phyloP scores from a whole-genome alignment of 2,797 vertebrate species.

The Coreius guichenoti region DNA sequence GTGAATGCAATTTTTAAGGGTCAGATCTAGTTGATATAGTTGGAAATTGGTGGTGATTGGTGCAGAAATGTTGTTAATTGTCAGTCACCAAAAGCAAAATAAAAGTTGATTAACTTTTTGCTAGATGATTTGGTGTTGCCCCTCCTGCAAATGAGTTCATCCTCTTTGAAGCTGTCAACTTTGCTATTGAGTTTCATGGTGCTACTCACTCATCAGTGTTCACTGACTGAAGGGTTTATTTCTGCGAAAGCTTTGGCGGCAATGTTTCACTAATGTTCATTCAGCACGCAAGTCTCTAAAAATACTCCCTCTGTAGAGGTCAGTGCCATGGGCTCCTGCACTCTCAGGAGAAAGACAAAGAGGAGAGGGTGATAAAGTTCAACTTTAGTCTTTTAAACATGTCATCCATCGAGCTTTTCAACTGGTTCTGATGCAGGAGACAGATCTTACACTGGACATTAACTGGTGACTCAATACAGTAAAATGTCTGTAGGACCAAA shows the following conservation, averaged over 20 bases:
- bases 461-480: neutral
- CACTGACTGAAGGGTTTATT: slow-evolving; percentile 4
- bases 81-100: neutral
- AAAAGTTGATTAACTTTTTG: neutral
- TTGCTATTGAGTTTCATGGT: slow-evolving; percentile 4
- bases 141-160: neutral
- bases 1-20: neutral
- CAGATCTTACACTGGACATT: neutral
- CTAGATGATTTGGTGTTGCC: neutral
- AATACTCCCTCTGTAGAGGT: slow-evolving; percentile 12
- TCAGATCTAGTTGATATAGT: neutral
- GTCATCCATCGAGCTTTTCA: neutral
- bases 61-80: neutral
- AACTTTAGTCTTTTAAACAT: neutral
- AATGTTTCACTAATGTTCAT: slow-evolving; percentile 28
- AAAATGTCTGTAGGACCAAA: neutral
- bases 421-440: neutral
- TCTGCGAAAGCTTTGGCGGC: neutral
- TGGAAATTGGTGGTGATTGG: neutral
- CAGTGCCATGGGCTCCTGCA: neutral
- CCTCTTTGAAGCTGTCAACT: neutral
- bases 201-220: neutral
- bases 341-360: slow-evolving; percentile 1
- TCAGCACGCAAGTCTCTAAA: slow-evolving; percentile 39
- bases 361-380: neutral